phyloP scores from a whole-genome alignment of 2,888 invertebrate genomes.

The Drosophila diplacantha region DNA sequence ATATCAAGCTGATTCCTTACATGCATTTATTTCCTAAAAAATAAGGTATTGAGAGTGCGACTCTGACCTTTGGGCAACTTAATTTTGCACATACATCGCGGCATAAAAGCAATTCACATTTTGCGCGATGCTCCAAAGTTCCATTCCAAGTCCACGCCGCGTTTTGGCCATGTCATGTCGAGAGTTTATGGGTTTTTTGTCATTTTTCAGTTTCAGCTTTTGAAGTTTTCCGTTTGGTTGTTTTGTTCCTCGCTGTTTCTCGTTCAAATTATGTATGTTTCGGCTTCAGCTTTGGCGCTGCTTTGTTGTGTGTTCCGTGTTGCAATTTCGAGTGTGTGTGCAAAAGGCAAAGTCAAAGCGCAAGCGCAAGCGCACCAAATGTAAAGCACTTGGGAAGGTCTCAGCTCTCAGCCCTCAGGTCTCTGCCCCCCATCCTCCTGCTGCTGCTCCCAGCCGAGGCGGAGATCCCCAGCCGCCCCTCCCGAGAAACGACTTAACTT shows the following conservation, averaged over 20 bases:
- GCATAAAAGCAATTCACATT: slow-evolving; percentile 42
- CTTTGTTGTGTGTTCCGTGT: slow-evolving; percentile 44
- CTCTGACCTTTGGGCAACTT: background rate
- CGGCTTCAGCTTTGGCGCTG: slow-evolving; percentile 6
- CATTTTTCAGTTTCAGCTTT: slow-evolving; percentile 18
- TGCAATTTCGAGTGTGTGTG: slow-evolving; percentile 51
- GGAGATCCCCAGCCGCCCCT: slow-evolving; percentile 1
- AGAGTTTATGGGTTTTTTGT: slow-evolving; percentile 34
- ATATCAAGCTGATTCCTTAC: background rate
- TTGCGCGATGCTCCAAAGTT: slow-evolving; percentile 35
- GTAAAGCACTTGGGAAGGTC: slow-evolving; percentile 38
- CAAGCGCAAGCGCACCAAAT: slow-evolving; percentile 43
- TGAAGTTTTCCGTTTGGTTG: background rate
- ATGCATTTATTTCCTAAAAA: background rate
- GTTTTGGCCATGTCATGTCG: slow-evolving; percentile 48
- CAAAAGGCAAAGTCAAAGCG: slow-evolving; percentile 48
- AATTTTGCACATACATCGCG: slow-evolving; percentile 11
- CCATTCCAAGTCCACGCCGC: slow-evolving; percentile 20
- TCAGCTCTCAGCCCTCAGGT: slow-evolving; percentile 1
- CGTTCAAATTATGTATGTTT: slow-evolving; percentile 6
- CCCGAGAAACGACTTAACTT: slow-evolving; percentile 31
- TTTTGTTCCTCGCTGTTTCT: background rate
- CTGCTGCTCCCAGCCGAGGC: background rate
- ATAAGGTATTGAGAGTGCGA: background rate
- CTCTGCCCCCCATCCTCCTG: slow-evolving; percentile 3